phyloP scores from a whole-genome alignment of 2,888 invertebrate genomes.

The Ectemnius lituratus region DNA sequence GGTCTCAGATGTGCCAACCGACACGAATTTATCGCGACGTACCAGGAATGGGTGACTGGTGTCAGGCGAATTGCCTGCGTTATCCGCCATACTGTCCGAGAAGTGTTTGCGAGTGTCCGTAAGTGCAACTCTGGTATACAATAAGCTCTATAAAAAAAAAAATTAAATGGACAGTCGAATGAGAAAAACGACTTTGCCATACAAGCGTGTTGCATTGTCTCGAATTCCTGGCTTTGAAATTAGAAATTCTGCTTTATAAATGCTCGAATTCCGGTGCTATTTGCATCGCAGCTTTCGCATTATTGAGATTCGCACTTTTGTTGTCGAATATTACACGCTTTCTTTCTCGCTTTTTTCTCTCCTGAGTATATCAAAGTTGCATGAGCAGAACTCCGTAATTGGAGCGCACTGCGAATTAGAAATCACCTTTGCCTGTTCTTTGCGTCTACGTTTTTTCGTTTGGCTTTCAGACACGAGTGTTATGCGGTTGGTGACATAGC shows the following conservation, averaged over 20 bases:
- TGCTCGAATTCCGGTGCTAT: too few species aligned
- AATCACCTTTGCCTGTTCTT: neutral
- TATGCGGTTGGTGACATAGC: conserved; percentile 88
- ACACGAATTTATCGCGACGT: conserved; percentile 82
- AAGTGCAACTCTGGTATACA: conserved; percentile 78
- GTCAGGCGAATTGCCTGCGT: conserved; percentile 90
- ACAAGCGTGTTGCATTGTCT: too few species aligned
- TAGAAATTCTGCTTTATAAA: too few species aligned
- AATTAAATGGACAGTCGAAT: too few species aligned
- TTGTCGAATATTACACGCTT: too few species aligned
- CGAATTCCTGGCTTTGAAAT: too few species aligned
- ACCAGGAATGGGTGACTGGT: conserved; percentile 91
- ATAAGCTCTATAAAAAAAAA: too few species aligned
- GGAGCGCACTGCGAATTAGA: neutral
- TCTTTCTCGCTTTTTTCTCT: too few species aligned
- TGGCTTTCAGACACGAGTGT: conserved; percentile 85
- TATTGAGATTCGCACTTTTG: too few species aligned
- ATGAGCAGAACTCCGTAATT: neutral
- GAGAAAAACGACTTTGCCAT: too few species aligned
- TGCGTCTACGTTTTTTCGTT: conserved; percentile 16
- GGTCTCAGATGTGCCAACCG: conserved; percentile 90
- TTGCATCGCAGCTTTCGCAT: too few species aligned
- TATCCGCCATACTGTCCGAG: conserved; percentile 92
- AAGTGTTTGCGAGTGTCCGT: conserved; percentile 89
- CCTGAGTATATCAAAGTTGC: neutral